phyloP scores from a whole-genome alignment of 2,797 vertebrate species.

The Rhabdophis nuchalis region DNA sequence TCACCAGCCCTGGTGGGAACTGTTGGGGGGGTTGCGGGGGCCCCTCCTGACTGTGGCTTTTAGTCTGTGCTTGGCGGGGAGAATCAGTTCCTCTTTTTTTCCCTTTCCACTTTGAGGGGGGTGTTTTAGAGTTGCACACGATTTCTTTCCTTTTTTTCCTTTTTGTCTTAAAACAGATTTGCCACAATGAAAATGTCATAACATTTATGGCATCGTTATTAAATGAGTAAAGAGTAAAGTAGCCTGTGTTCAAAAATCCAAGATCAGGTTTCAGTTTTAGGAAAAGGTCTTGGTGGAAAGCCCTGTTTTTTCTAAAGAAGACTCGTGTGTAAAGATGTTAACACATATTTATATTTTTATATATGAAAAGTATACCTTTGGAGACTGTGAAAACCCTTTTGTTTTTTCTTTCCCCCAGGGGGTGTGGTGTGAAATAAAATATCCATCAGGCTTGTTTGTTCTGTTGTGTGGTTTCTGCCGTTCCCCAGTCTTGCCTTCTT shows the following conservation, averaged over 20 bases:
- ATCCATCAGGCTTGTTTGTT: conserved; percentile 34
- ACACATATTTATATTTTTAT: conserved; percentile 80
- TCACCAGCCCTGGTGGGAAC: conserved; percentile 21
- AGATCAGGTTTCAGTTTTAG: conserved; percentile 66
- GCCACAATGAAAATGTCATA: conserved; percentile 87
- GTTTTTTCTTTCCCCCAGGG: too few relatives aligned
- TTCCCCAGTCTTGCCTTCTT: not conserved
- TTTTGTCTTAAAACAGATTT: conserved; percentile 69
- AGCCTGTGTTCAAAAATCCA: conserved; percentile 71
- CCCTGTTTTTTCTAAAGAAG: conserved; percentile 70
- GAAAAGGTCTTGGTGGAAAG: conserved; percentile 69
- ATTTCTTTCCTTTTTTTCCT: too few relatives aligned
- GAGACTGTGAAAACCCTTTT: conserved; percentile 73
- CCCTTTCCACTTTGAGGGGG: conserved; percentile 68
- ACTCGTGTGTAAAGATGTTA: conserved; percentile 72
- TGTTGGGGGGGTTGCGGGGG: not conserved
- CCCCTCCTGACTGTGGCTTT: conserved; percentile 67
- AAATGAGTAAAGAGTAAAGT: conserved; percentile 30
- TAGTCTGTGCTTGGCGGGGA: conserved; percentile 69
- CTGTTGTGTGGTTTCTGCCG: not conserved
- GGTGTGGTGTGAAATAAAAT: conserved; percentile 32
- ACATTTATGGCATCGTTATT: conserved; percentile 93
- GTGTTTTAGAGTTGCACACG: conserved; percentile 83
- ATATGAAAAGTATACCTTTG: conserved; percentile 65
- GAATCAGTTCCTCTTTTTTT: conserved; percentile 73